Evolutionary conservation across 2,888 invertebrate genomes (phyloP), one percentile per base, ranked within the genome.

Genomic region (Luffia ferchaultella): DNA sequence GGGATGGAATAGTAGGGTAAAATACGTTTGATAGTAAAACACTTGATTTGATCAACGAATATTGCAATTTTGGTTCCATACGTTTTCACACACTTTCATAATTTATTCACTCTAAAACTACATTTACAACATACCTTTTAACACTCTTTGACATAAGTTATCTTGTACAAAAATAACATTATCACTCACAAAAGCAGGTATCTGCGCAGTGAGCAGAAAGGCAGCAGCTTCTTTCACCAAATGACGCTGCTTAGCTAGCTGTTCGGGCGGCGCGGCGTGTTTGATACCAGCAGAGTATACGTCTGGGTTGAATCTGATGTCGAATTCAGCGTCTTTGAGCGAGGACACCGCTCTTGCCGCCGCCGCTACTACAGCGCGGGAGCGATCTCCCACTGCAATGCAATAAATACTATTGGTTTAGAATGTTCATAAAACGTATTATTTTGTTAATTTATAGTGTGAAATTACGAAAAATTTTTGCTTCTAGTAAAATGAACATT

Each of bases 281-380:
- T 87, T 88, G 53, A 99, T 97, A 50, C 96, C 96, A 1, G 95
- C 93, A 9, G 98, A 98, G 80, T 94, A 98, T 54, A 98, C 96
- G 79, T 99, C 99, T 0, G 98, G 97, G 85, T 99, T 99, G 82
- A 99, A 99, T 54, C 97, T 90, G 57, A 99, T 93, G 71, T 96
- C 97, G 76, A 98, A 98, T 75, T 97, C 97, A 0, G 95, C 92
- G 60, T 97, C 97, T 72, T 95, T 95, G 3, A 98, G 86, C 0
- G 98, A 98, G 0, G 96, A 96, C 2, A 98, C 97, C 18, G 96
- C 93, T 5, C 89, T 85, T 5, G 97, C 95, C 1, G 98, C 98
- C 54, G 93, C 91, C 58, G 91, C 91, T 0, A 98, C 95, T 45
- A 94, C 92, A 55, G 94, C 94, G 59, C 91, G 92, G 16, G 94